Evolutionary conservation across 1,140 invertebrate genomes (phyloP).

Genomic region (Drosophila lacertosa): DNA sequence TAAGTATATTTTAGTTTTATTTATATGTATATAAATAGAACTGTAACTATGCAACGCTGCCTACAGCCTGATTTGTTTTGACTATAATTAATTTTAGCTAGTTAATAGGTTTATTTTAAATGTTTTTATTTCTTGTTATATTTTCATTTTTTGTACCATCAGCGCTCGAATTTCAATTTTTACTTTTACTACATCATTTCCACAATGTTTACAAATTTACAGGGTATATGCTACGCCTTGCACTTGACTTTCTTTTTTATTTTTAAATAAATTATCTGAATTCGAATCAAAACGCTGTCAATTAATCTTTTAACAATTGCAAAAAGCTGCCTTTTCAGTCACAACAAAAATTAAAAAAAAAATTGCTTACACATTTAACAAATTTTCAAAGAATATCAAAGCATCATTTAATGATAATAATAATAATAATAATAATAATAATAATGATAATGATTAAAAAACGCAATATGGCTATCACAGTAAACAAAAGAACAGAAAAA

Average conservation of each 20-base stretch:
- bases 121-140: constrained; percentile 14
- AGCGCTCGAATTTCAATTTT: constrained; percentile 80
- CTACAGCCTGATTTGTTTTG: constrained; percentile 41
- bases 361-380: constrained; percentile 75
- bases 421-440: constrained; percentile 28
- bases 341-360: too few relatives aligned
- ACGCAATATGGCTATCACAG: constrained; percentile 82
- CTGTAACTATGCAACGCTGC: constrained; percentile 11
- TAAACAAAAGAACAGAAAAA: constrained; percentile 56
- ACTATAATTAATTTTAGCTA: constrained; percentile 66
- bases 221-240: constrained; percentile 31
- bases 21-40: constrained; percentile 16
- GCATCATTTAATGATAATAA: constrained; percentile 24
- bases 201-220: constrained; percentile 60
- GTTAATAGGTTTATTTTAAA: constrained; percentile 31
- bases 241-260: constrained; percentile 2
- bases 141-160: constrained; percentile 76
- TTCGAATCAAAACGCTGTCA: constrained; percentile 51
- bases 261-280: constrained; percentile 35
- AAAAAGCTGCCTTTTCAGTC: too few relatives aligned
- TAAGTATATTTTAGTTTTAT: constrained; percentile 28
- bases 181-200: constrained; percentile 49
- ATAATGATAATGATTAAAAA: too few relatives aligned
- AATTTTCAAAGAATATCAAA: constrained; percentile 49
- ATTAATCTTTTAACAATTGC: constrained; percentile 15